Evolutionary conservation across 2,797 vertebrate species (phyloP), one percentile per base, ranked within the genome.

Genomic region (Siniperca undulata): DNA sequence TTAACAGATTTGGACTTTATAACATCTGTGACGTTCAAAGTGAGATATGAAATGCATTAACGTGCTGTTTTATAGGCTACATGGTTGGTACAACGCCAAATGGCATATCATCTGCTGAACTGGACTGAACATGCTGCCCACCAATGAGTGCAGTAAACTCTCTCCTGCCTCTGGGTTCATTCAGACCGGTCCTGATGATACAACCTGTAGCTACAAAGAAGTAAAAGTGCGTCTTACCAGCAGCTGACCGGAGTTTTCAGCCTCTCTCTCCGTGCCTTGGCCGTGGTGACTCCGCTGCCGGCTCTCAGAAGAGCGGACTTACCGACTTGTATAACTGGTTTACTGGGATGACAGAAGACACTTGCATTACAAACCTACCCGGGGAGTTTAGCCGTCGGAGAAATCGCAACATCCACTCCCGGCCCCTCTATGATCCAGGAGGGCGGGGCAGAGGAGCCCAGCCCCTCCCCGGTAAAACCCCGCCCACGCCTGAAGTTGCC

Each of bases 191-290:
- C 22, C 66, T 44, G 66, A 59, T 66, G 7, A 12, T 5, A n/a
- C 50, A 60, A 4, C 14, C n/a, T 46, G 1, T 8, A 30, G 30
- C 30, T 30, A 4, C 5, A 3, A 0, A 14, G 17, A 24, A 38
- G 16, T 22, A 14, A 20, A 58, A 17, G 14, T 30, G n/a, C 3
- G 20, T 72, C 82, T 81, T 84, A 93, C 92, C 88, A 8, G 74
- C 83, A 73, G 78, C 24, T 70, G 55, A 69, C 66, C 60, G 68
- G 56, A 74, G 80, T 56, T 81, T 79, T 42, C 17, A 42, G 66
- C 62, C 55, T 77, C 44, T 78, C 50, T 70, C 34, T 64, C 55
- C 14, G 62, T 24, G 56, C 46, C 34, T 11, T 1, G 0, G 69
- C 56, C 48, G 78, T 66, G 53, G 48, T 67, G 69, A 34, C 56